Percentiles rank a stretch among this genome's conserved stretches.
phyloP scores from a whole-genome alignment of 1,140 invertebrate genomes.

The Zaprionus ghesquierei region DNA sequence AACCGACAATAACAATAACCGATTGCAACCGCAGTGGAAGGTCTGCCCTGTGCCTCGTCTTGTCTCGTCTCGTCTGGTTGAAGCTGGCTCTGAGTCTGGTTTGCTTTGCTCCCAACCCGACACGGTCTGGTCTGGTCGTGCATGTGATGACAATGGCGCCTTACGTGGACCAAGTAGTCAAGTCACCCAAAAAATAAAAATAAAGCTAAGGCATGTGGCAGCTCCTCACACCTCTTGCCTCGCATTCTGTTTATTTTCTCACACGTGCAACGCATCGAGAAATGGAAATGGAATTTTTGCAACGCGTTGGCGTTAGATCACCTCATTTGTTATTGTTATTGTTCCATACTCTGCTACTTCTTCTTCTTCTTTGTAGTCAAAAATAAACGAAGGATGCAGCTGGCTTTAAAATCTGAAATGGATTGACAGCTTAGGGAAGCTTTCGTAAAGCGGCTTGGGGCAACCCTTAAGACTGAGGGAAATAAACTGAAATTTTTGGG shows the following conservation, averaged over 20 bases:
- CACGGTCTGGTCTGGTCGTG: not conserved
- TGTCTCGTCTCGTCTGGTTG: not conserved
- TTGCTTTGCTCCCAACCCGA: not conserved
- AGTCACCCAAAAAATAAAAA: not conserved
- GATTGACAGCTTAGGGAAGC: too few relatives aligned
- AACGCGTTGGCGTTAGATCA: not conserved
- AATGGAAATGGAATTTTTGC: not conserved
- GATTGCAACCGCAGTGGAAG: slow-evolving; percentile 9
- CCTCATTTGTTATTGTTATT: not conserved
- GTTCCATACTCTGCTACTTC: not conserved
- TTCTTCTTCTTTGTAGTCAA: not conserved
- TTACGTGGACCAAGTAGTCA: not conserved
- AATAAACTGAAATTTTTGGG: not conserved
- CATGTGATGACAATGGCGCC: slow-evolving; percentile 14
- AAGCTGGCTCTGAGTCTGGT: slow-evolving; percentile 2
- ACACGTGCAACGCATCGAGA: slow-evolving; percentile 6
- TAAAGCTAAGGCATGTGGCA: not conserved
- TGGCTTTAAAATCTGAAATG: not conserved
- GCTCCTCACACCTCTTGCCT: not conserved
- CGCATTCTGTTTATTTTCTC: not conserved
- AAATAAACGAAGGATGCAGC: not conserved
- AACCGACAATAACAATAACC: slow-evolving; percentile 9
- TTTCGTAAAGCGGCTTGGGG: too few relatives aligned
- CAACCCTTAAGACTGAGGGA: too few relatives aligned
- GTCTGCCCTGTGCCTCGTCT: slow-evolving; percentile 9